Percentiles rank a stretch among this genome's conserved stretches.
phyloP scores from a whole-genome alignment of 2,888 invertebrate species.

The Eupithecia dodoneata region DNA sequence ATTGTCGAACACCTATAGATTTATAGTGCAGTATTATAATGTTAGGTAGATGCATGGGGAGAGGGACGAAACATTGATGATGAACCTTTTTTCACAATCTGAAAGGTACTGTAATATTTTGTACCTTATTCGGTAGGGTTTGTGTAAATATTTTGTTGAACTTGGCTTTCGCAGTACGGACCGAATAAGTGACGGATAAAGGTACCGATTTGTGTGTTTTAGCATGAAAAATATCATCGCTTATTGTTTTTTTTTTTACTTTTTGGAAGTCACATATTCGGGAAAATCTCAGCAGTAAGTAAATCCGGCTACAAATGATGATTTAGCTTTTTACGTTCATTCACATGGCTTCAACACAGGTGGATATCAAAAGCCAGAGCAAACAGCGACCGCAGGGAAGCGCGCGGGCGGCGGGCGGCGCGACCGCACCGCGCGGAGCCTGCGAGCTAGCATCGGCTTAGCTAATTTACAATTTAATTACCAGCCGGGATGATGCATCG shows the following conservation, averaged over 20 bases:
- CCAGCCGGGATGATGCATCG: slow-evolving; percentile 82
- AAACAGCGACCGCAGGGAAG: slow-evolving; percentile 53
- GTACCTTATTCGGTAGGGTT: not conserved
- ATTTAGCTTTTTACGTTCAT: not conserved
- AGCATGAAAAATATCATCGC: not conserved
- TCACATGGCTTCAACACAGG: not conserved
- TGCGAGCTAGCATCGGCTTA: slow-evolving; percentile 76
- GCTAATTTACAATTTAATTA: slow-evolving; percentile 84
- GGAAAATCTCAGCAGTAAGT: not conserved
- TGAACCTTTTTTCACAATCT: not conserved
- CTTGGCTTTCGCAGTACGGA: not conserved
- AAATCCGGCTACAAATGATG: not conserved
- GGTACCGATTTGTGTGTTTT: too few relatives aligned
- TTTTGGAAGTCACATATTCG: not conserved
- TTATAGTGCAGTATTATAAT: not conserved
- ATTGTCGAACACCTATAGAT: slow-evolving; percentile 7
- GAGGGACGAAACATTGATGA: not conserved
- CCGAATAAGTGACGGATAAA: too few relatives aligned
- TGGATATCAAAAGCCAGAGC: slow-evolving; percentile 47
- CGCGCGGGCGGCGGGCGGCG: slow-evolving; percentile 43
- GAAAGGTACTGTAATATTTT: not conserved
- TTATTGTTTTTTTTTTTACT: not conserved
- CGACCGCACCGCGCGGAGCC: slow-evolving; percentile 59
- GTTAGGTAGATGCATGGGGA: not conserved
- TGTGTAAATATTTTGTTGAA: not conserved